phyloP scores from a whole-genome alignment of 2,797 vertebrate species.

The Sebastes steindachneri region DNA sequence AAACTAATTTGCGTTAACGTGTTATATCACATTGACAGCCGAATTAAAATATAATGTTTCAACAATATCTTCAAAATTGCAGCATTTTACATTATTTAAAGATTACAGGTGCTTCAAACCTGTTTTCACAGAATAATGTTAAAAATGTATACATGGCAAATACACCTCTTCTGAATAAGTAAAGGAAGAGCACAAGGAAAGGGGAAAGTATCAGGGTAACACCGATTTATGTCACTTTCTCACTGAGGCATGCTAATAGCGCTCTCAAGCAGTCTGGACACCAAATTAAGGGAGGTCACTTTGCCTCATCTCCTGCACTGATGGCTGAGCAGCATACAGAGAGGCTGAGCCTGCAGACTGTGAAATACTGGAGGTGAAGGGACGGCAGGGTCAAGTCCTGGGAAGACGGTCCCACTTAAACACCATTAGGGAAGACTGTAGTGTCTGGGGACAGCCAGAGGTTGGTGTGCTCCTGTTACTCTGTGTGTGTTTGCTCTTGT shows the following conservation, averaged over 20 bases:
- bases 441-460: not conserved
- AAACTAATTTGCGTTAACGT: too few relatives aligned
- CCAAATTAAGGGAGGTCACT: conserved; percentile 38
- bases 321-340: conserved; percentile 40
- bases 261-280: conserved; percentile 9
- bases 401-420: conserved; percentile 13
- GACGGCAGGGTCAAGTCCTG: conserved; percentile 22
- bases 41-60: rapidly evolving
- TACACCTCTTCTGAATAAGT: not conserved
- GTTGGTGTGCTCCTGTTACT: not conserved
- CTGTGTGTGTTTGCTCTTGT: not conserved
- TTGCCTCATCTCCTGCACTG: conserved; percentile 30
- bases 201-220: not conserved
- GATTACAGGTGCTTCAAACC: not conserved
- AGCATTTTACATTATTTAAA: not conserved
- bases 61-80: not conserved
- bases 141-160: too few relatives aligned
- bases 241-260: conserved; percentile 36
- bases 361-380: conserved; percentile 31
- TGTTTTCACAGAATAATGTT: not conserved
- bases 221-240: conserved; percentile 20
- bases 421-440: not conserved
- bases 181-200: not conserved
- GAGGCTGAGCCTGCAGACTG: conserved; percentile 24
- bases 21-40: too few relatives aligned